phyloP scores from a whole-genome alignment of 2,797 vertebrate genomes.

The Takifugu ocellatus region DNA sequence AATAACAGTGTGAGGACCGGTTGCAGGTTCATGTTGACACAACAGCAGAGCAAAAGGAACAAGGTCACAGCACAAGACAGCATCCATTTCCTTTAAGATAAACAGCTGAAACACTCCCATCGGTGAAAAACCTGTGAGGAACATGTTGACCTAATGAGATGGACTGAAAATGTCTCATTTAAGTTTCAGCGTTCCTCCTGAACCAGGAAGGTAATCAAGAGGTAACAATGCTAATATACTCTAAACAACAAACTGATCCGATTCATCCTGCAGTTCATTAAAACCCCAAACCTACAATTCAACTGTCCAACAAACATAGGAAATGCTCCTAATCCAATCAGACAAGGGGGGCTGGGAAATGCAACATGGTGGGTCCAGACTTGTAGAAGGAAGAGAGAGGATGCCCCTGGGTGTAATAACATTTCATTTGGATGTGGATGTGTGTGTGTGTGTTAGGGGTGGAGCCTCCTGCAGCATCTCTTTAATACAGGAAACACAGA shows the following conservation, averaged over 20 bases:
- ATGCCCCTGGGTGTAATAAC: conserved; percentile 29
- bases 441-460: conserved; percentile 6
- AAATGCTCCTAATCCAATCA: background rate
- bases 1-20: too few species aligned
- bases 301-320: too few species aligned
- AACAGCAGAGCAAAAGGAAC: too few species aligned
- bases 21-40: too few species aligned
- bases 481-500: conserved; percentile 4
- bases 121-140: background rate
- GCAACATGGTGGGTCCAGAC: conserved; percentile 29
- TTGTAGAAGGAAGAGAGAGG: conserved; percentile 16
- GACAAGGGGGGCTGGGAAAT: conserved; percentile 31
- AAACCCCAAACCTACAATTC: too few species aligned
- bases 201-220: too few species aligned
- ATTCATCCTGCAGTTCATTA: too few species aligned
- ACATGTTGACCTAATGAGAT: background rate
- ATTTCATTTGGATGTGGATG: conserved; percentile 32
- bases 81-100: background rate
- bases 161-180: too few species aligned
- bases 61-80: background rate
- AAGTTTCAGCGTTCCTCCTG: too few species aligned
- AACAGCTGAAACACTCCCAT: too few species aligned
- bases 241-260: too few species aligned
- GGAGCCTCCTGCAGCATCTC: conserved; percentile 6
- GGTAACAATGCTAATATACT: too few species aligned